Base-by-base conservation (phyloP, 1,140 invertebrate genomes). In the Lepidostoma basale region DNA sequence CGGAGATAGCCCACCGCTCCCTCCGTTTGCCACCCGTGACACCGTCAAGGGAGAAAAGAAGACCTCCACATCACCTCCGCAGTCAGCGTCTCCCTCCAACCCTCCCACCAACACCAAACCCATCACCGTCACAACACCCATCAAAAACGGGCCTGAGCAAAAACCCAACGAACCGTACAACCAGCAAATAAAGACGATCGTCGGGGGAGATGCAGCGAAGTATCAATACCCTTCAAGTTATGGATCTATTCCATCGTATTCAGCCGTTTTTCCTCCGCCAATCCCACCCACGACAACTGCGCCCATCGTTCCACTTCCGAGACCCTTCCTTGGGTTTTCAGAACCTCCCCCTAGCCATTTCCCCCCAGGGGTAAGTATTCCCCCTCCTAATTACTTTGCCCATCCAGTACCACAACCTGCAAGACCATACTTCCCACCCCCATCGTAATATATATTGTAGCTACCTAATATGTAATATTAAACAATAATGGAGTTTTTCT, bases 1-100 rank as follows among this genome's bases (percentile, higher is more conserved):
- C 9, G 84, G 84, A 4, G 89, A 90, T 72, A 90, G 89, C 26
- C 89, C 89, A 36, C 80, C 87, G 1, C 64, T 75, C 6, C 20
- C 75, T 3, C 80, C 87, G 2, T 40, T 40, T 12, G 65, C 73
- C 10, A 9, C 75, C 1, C 26, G 70, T 42, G 75, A 78, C 60
- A 73, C 63, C 59, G 76, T 77, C 77, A 82, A 83, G 77, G 78
- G 79, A 75, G 80, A 83, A 62, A 84, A 83, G 74, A 83, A 82
- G 71, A 77, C 76, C 5, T 80, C 81, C 74, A 74, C 79, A 77
- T 82, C 83, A 74, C 80, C 80, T 75, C 80, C 81, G 69, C 80
- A 77, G 80, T 83, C 78, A 74, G 78, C 54, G 77, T 85, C 79
- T 64, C 83, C 77, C 77, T 77, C 74, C 74, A 77, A 75, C 76